Base-by-base conservation (phyloP, 1,140 invertebrate species). In the Zaprionus ghesquierei region DNA sequence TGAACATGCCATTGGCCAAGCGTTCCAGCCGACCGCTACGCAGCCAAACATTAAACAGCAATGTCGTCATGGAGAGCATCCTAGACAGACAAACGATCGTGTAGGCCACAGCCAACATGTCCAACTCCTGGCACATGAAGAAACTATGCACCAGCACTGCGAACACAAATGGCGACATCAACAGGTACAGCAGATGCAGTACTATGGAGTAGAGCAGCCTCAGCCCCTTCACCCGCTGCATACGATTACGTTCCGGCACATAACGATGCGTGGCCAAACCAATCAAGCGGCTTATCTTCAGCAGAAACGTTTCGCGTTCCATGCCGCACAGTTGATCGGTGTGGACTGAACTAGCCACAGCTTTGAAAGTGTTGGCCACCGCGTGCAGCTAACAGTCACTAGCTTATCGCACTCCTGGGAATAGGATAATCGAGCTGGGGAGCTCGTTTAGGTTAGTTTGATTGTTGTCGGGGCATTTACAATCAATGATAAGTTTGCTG, bases 231-330 rank as follows among this genome's bases (percentile, higher is more conserved):
- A 22, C 35, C 0, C 38, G 46, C 20, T 54, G 12, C 5, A 76
- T 56, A 0, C 58, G 51, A 4, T 13, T 54, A 5, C 9, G 18
- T 15, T 31, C 22, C 5, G 23, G 22, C 15, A 49, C 72, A 62
- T 69, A 86, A 23, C 70, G 64, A 2, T 79, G 27, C 15, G 70
- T 87, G 51, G 60, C 59, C 0, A 86, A 29, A 3, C 82, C 82
- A 31, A 87, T 66, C 9, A 31, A 5, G 9, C 76, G 65, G 22
- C 75, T 49, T 20, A 87, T 20, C 53, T 10, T 9, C 1, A 62
- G 13, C 0, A 33, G 15, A 15, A 69, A 12, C 13, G 41, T 15
- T 2, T 10, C 15, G 9, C 10, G 5, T 4, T 38, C 20, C 71
- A 74, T 74, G 15, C 2, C 3, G 2, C 6, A 10, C 55, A 60